phyloP scores from a whole-genome alignment of 2,888 invertebrate genomes.

The Choreutis nemorana region DNA sequence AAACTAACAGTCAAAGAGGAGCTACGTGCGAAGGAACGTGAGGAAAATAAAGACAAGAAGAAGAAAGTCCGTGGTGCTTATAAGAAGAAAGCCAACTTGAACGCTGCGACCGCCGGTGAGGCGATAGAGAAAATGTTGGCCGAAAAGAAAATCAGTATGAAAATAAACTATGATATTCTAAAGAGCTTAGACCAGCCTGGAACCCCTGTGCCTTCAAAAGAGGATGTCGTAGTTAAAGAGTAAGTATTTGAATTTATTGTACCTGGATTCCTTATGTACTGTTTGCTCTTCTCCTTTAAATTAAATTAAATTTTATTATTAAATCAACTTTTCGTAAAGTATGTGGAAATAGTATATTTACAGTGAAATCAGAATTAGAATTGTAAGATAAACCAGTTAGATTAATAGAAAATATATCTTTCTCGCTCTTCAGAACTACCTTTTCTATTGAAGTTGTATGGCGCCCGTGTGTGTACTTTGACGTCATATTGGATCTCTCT shows the following conservation, averaged over 20 bases:
- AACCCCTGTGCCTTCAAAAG: constrained; percentile 20
- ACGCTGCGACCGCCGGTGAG: constrained; percentile 80
- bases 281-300: too few relatives aligned
- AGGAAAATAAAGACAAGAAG: constrained; percentile 87
- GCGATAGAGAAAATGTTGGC: constrained; percentile 95
- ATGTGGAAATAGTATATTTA: too few relatives aligned
- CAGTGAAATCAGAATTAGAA: too few relatives aligned
- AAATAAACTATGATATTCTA: constrained; percentile 97
- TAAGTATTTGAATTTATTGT: constrained; percentile 10
- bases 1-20: constrained; percentile 79
- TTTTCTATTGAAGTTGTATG: too few relatives aligned
- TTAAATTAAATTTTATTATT: too few relatives aligned
- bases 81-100: constrained; percentile 68
- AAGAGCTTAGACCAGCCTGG: constrained; percentile 74
- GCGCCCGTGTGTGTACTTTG: too few relatives aligned
- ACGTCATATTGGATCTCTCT: too few relatives aligned
- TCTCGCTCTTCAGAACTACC: too few relatives aligned
- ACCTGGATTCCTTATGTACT: constrained; percentile 4
- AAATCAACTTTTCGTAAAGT: too few relatives aligned
- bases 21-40: constrained; percentile 78
- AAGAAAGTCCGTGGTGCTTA: constrained; percentile 75
- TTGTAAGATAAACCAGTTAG: too few relatives aligned
- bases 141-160: constrained; percentile 94
- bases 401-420: too few relatives aligned
- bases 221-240: constrained; percentile 14